Percentiles rank a stretch among this genome's conserved stretches.
phyloP scores from a whole-genome alignment of 2,888 invertebrate species.

The Metopia argyrocephala region DNA sequence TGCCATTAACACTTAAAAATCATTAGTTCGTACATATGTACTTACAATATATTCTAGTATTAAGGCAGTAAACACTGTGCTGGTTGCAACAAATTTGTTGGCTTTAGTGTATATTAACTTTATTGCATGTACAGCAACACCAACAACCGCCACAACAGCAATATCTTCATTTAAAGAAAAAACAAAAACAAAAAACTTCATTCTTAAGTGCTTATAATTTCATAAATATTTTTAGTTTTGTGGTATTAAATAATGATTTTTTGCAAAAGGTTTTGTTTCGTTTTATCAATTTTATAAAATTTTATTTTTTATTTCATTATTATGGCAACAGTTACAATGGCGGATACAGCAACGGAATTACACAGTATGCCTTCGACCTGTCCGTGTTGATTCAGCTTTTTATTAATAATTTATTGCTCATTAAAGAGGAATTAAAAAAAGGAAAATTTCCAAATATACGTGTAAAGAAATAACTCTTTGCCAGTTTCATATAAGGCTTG shows the following conservation, averaged over 20 bases:
- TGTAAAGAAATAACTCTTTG: too few relatives aligned
- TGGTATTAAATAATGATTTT: constrained; percentile 11
- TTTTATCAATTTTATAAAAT: background rate
- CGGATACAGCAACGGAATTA: constrained; percentile 31
- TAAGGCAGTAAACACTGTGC: constrained; percentile 6
- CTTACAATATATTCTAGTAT: too few relatives aligned
- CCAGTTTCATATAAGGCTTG: too few relatives aligned
- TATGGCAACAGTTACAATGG: constrained; percentile 23
- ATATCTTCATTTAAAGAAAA: constrained; percentile 14
- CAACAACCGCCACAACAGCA: too few relatives aligned
- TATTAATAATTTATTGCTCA: constrained; percentile 48
- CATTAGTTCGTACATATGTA: background rate
- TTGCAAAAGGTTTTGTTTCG: background rate
- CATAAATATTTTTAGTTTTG: constrained; percentile 34
- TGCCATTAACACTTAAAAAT: background rate
- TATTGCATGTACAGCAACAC: constrained; percentile 1
- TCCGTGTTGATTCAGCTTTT: constrained; percentile 37
- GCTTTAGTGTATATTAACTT: background rate
- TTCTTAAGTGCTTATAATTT: constrained; percentile 46
- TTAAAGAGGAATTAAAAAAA: background rate
- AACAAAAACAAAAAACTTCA: constrained; percentile 1
- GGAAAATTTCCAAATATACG: background rate
- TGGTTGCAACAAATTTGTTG: constrained; percentile 5
- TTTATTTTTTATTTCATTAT: background rate
- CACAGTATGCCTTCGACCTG: constrained; percentile 19